Evolutionary conservation across 37 sponge, comb jelly and placozoan species (phyloP).

Genomic region (Axinella damicornis): DNA sequence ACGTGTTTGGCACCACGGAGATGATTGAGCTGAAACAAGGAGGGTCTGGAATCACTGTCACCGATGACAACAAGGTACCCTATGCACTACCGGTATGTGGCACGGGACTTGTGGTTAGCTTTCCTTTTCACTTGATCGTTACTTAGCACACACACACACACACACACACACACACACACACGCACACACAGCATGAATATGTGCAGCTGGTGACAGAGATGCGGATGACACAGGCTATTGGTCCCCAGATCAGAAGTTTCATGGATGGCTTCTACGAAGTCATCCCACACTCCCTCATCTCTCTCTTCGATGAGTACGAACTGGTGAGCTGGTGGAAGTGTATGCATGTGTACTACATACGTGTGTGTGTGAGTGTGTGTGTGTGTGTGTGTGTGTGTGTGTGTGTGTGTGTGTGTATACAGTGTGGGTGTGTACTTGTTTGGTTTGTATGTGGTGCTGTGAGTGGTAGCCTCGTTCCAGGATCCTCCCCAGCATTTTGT

Average conservation of each 20-base stretch:
- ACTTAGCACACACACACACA: too few species aligned
- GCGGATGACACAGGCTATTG: constrained; percentile 93
- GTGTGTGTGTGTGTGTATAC: background rate
- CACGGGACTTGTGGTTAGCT: too few species aligned
- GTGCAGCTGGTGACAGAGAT: constrained; percentile 96
- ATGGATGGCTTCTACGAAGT: constrained; percentile 92
- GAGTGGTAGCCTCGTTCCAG: too few species aligned
- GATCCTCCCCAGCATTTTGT: too few species aligned
- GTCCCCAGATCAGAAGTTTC: constrained; percentile 88
- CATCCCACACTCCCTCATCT: constrained; percentile 87
- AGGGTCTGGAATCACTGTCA: constrained; percentile 75
- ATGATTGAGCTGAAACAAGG: constrained; percentile 82
- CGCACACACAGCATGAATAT: constrained; percentile 75
- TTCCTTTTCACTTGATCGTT: too few species aligned
- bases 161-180: constrained; percentile 16
- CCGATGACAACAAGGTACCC: constrained; percentile 87
- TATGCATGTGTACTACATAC: background rate
- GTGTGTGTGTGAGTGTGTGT: too few species aligned
- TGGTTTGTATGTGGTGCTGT: too few species aligned
- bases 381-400: too few species aligned
- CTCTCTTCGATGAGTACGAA: constrained; percentile 97
- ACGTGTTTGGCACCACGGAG: constrained; percentile 85
- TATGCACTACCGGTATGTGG: background rate
- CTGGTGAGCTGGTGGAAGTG: constrained; percentile 65
- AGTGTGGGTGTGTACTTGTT: too few species aligned